Evolutionary conservation across 30 jellyfish, hydroid and myxozoan species (phyloP).

Genomic region (Pelagia noctiluca): DNA sequence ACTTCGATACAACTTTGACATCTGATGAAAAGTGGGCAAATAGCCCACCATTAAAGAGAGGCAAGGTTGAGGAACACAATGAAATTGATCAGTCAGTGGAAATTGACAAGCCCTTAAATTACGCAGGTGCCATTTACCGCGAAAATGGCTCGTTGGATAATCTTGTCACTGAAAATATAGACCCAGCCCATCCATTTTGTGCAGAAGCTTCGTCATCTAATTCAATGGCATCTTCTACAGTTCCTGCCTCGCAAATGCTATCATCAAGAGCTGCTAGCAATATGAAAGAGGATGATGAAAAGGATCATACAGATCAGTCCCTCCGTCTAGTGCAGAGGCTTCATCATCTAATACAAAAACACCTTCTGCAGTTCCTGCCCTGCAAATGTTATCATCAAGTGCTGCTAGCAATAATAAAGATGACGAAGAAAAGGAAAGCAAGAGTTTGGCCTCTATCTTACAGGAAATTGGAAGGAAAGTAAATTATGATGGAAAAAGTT

Average conservation of each 20-base stretch:
- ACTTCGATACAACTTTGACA: background rate
- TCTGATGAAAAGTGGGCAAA: background rate
- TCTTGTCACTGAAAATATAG: background rate
- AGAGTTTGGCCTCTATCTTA: background rate
- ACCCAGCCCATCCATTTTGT: background rate
- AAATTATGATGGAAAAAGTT: too few relatives aligned
- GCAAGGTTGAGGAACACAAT: background rate
- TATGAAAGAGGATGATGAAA: background rate
- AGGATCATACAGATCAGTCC: background rate
- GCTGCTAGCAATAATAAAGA: background rate
- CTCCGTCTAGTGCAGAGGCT: background rate
- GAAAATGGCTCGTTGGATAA: background rate
- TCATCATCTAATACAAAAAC: background rate
- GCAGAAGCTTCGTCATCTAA: background rate
- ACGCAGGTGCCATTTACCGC: background rate
- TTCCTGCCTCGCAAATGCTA: background rate
- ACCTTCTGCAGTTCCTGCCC: background rate
- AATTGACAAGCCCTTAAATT: background rate
- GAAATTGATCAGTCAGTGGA: background rate
- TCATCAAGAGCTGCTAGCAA: background rate
- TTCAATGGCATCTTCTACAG: background rate
- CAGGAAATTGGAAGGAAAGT: background rate
- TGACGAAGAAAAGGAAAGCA: background rate
- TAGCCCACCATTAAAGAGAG: background rate
- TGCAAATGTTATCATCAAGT: background rate